These are phyloP conservation scores for Meleagris gallopavo DNA, from an alignment of 2,113 vertebrate species.

Conservation along the genomic window DNA sequence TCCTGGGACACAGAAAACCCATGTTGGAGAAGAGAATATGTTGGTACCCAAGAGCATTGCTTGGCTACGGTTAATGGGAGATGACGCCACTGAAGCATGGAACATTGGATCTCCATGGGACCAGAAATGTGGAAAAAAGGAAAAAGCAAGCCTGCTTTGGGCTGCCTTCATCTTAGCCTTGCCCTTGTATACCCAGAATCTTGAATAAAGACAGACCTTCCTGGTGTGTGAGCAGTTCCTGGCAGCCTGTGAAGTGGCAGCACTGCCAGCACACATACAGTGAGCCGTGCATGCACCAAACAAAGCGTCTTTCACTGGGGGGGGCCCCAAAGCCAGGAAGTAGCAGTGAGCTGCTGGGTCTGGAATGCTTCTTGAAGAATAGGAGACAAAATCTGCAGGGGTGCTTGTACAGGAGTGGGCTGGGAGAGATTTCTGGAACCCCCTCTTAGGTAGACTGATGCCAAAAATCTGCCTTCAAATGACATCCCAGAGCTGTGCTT, in stretches of 20 bases:
- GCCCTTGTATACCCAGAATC: conserved; percentile 1
- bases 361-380: not conserved
- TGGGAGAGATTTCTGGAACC: not conserved
- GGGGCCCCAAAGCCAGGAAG: not conserved
- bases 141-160: conserved; percentile 26
- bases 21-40: not conserved
- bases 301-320: not conserved
- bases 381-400: not conserved
- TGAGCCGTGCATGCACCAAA: not conserved
- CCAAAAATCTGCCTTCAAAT: not conserved
- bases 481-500: not conserved
- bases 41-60: not conserved
- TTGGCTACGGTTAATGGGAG: conserved; percentile 21
- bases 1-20: conserved; percentile 22
- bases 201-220: conserved; percentile 22
- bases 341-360: not conserved
- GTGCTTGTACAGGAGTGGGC: not conserved
- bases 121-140: conserved; percentile 30
- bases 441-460: not conserved
- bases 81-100: conserved; percentile 15
- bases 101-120: conserved; percentile 28
- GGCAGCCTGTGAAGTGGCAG: not conserved
- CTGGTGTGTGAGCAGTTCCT: not conserved
- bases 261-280: not conserved
- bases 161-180: conserved; percentile 30